A percentile compares a stretch with the other conserved stretches of the same genome.
phyloP scores from a whole-genome alignment of 1,140 invertebrate species.

The Popillia japonica region DNA sequence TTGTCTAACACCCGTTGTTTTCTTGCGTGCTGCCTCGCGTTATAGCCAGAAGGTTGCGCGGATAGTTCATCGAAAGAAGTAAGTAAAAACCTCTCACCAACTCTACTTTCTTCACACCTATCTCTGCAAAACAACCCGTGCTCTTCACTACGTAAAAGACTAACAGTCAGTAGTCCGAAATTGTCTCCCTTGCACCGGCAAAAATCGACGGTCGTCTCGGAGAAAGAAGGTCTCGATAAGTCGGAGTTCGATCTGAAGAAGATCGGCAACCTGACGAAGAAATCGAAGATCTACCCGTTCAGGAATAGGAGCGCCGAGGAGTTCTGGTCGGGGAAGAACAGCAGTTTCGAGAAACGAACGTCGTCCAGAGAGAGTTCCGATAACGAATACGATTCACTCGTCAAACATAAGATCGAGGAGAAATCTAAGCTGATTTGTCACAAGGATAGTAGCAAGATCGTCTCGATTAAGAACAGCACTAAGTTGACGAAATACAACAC shows the following conservation, averaged over 20 bases:
- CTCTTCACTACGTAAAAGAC: conserved; percentile 51
- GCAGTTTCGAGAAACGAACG: conserved; percentile 38
- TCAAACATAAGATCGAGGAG: conserved; percentile 52
- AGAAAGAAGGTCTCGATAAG: not conserved
- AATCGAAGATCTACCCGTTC: conserved; percentile 47
- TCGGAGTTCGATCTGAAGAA: conserved; percentile 2
- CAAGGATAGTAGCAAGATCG: conserved; percentile 54
- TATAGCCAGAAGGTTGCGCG: conserved; percentile 63
- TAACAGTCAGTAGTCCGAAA: conserved; percentile 37
- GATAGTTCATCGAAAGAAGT: conserved; percentile 63
- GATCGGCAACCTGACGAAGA: conserved; percentile 36
- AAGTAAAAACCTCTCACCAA: conserved; percentile 60
- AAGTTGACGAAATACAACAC: conserved; percentile 57
- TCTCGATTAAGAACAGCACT: conserved; percentile 53
- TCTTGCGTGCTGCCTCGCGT: conserved; percentile 23
- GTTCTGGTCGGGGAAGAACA: conserved; percentile 42
- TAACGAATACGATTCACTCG: conserved; percentile 45
- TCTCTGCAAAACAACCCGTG: conserved; percentile 38
- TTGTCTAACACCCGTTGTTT: conserved; percentile 28
- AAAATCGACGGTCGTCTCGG: conserved; percentile 27
- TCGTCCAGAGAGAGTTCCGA: conserved; percentile 53
- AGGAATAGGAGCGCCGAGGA: conserved; percentile 50
- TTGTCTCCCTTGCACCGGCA: not conserved
- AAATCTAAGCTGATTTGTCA: conserved; percentile 56
- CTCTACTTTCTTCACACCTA: conserved; percentile 45